Conservation (phyloP, 2,113 vertebrate genomes). For the Penelope pileata region DNA sequence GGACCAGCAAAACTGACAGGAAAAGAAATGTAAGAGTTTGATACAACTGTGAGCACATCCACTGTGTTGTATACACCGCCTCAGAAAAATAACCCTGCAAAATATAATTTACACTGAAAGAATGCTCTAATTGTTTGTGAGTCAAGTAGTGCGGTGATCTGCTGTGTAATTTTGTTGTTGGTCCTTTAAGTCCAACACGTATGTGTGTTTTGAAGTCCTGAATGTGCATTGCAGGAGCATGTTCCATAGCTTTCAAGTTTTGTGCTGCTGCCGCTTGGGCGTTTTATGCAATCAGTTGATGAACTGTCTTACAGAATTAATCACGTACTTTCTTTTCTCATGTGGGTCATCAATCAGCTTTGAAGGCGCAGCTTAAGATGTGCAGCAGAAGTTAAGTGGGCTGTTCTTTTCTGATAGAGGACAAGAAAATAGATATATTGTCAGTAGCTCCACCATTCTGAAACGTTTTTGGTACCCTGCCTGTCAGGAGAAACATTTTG, state of each 20-base stretch:
- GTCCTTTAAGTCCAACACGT: conserved; percentile 23
- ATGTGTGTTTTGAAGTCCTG: conserved; percentile 38
- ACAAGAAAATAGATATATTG: neutral
- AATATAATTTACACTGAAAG: neutral
- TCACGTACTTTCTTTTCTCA: neutral
- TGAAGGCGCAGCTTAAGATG: neutral
- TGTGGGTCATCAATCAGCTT: neutral
- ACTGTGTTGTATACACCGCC: neutral
- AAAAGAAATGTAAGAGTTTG: neutral
- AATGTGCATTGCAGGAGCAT: neutral
- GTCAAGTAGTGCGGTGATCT: conserved; percentile 18
- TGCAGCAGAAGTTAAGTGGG: neutral
- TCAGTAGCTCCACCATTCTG: neutral
- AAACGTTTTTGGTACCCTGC: neutral
- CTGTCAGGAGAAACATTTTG: neutral
- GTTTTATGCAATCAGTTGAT: neutral
- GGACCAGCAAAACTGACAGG: neutral
- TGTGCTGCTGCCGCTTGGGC: neutral
- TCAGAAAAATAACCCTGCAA: neutral
- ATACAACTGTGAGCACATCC: neutral
- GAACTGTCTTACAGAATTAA: conserved; percentile 17
- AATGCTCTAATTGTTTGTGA: conserved; percentile 51
- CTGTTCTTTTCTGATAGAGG: neutral
- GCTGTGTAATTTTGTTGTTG: conserved; percentile 23
- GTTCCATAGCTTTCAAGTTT: conserved; percentile 50